Evolutionary conservation across 2,797 vertebrate genomes (phyloP), one percentile per base, ranked within the genome.

Genomic region (Sandelia bainsii): DNA sequence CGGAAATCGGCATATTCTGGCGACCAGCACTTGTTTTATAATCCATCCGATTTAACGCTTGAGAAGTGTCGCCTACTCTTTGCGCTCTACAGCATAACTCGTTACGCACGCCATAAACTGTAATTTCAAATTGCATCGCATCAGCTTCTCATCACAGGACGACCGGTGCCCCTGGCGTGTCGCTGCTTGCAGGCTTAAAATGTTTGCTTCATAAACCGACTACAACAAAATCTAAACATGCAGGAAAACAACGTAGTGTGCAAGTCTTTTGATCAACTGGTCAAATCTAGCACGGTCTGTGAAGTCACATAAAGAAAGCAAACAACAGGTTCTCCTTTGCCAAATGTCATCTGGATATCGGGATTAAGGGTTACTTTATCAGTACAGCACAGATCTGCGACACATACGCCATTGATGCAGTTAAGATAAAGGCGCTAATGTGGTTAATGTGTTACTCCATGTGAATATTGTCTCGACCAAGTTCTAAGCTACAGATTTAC

Each of bases 391-490:
- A 13, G 52, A 73, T 64, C 76, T 84, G 39, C 59, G 14, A 20
- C 69, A 50, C 53, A 71, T 49, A 67, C 65, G 52, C 45, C 52
- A 57, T 6, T 57, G 68, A 83, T 84, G 76, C 53, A 42, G 22
- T 8, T 19, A 45, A 83, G 65, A 83, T 82, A 77, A 74, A 74
- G 14, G 27, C 27, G 57, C 71, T 62, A 64, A 58, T 51, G 62
- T 57, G 72, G 85, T 90, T 88, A 84, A 90, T 89, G 52, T 87
- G 77, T 88, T 0, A 86, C 85, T 68, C 57, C n/a, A 53, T 49
- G 23, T 9, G 34, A 63, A 27, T 66, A 42, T 80, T 79, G 80
- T 80, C 45, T 77, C 19, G 46, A 72, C 54, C 46, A 10, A 56
- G 40, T 34, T 16, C 3, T 29, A 17, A 16, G 52, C 22, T 69